Evolutionary conservation across 2,888 invertebrate genomes (phyloP), one percentile per base, ranked within the genome.

Genomic region (Drosophila stalkeri): DNA sequence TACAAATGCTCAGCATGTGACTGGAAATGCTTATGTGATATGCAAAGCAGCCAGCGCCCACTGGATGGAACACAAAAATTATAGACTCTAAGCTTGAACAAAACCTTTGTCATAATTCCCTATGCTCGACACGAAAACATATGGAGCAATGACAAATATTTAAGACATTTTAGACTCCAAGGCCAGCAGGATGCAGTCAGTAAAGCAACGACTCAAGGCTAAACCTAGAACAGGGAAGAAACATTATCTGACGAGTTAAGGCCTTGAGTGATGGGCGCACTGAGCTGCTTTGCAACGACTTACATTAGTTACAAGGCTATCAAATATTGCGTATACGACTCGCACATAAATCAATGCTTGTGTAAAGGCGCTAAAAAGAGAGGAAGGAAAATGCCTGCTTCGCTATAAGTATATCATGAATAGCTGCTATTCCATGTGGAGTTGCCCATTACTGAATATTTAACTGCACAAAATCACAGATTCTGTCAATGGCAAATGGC

Each of bases 401-500:
- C 37, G 23, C 33, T 37, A 62, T 56, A 64, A 80, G 81, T 67
- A 59, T 55, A 73, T 52, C 60, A 73, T 69, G 73, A 67, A 72
- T 72, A 69, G 71, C 64, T 77, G 56, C 55, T 47, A 49, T 49
- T 35, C 52, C 59, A 37, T 55, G 39, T 35, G 33, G 18, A 59
- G 57, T 31, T 61, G 64, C 44, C 66, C 54, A 62, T 60, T 52
- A 49, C 57, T 39, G 16, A 64, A 56, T 49, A 43, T 16, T 23
- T 74, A 81, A 81, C 72, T 62, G 65, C 81, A 71, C 65, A 77
- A 71, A 71, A 81, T 80, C 79, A 70, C 59, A 39, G 74, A 78
- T 70, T 62, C 57, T 64, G 72, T 61, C 76, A 76, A 66, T 72
- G 80, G 51, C 75, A 73, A 64, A 37, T 14, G 14, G 37, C 37